Evolutionary conservation across 1,140 invertebrate genomes (phyloP).

Genomic region (Drosophila athabasca): DNA sequence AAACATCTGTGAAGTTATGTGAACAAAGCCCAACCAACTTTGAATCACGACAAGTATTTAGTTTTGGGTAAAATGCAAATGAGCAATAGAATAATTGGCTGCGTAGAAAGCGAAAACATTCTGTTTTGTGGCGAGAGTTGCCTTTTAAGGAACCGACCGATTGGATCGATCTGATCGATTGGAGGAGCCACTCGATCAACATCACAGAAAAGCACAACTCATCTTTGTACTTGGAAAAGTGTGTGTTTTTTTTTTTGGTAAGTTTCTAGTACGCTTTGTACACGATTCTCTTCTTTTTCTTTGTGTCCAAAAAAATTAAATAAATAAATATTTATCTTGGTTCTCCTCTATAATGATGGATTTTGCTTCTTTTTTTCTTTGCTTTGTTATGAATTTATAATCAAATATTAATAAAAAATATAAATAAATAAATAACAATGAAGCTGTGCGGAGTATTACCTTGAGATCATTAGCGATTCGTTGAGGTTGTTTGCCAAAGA

Average conservation of each 20-base stretch:
- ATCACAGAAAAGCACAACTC: constrained; percentile 38
- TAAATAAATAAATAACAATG: constrained; percentile 53
- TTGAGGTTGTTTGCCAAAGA: constrained; percentile 24
- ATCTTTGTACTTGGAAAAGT: constrained; percentile 24
- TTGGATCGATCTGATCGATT: neutral
- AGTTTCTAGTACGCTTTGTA: constrained; percentile 38
- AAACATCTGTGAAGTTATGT: neutral
- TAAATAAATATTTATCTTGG: constrained; percentile 48
- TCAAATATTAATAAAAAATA: constrained; percentile 22
- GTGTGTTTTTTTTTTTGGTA: constrained; percentile 13
- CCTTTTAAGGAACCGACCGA: constrained; percentile 28
- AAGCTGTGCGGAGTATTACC: constrained; percentile 47
- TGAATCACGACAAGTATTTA: constrained; percentile 32
- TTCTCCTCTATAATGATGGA: constrained; percentile 15
- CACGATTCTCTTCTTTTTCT: constrained; percentile 13
- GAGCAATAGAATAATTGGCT: constrained; percentile 39
- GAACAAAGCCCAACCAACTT: constrained; percentile 21
- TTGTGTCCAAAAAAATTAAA: constrained; percentile 29
- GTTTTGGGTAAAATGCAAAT: constrained; percentile 22
- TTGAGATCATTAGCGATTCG: constrained; percentile 52
- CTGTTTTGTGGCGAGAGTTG: neutral
- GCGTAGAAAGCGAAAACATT: constrained; percentile 48
- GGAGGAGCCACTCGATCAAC: constrained; percentile 36
- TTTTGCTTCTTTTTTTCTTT: constrained; percentile 10
- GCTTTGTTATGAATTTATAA: constrained; percentile 47